Conservation (phyloP, 2,797 vertebrate genomes). For the Takifugu ocellatus region DNA sequence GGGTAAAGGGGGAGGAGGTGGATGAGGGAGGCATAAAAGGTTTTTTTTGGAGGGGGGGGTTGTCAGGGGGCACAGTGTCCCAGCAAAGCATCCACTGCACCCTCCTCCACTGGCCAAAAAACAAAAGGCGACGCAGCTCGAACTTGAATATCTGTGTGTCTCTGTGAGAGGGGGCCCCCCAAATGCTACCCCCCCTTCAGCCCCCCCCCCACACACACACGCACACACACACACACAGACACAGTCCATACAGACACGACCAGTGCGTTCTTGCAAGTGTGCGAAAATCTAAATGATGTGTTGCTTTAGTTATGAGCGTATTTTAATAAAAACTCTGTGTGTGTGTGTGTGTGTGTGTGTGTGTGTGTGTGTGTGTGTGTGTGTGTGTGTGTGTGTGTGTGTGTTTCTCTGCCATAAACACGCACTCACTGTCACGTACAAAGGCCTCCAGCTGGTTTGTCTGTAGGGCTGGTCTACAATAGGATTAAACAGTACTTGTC, state of each 20-base stretch:
- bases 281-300: too few species aligned
- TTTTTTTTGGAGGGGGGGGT: slow-evolving; percentile 29
- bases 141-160: slow-evolving; percentile 76
- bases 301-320: too few species aligned
- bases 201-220: slow-evolving; percentile 12
- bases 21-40: slow-evolving; percentile 16
- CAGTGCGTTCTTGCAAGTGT: too few species aligned
- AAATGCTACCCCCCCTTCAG: slow-evolving; percentile 30
- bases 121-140: slow-evolving; percentile 76
- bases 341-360: too few species aligned
- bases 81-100: slow-evolving; percentile 60
- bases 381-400: too few species aligned
- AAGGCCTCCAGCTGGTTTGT: slow-evolving; percentile 63
- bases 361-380: too few species aligned
- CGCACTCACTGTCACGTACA: slow-evolving; percentile 46
- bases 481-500: slow-evolving; percentile 67
- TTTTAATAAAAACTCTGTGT: too few species aligned
- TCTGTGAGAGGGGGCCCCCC: slow-evolving; percentile 39
- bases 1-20: slow-evolving; percentile 4
- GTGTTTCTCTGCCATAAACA: slow-evolving; percentile 5
- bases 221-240: slow-evolving; percentile 12
- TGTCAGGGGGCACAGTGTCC: slow-evolving; percentile 55
- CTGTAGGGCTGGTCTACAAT: slow-evolving; percentile 52
- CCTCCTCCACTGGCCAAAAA: slow-evolving; percentile 50
- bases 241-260: background rate